phyloP scores from a whole-genome alignment of 2,888 invertebrate species.

The Pilophorus perplexus region DNA sequence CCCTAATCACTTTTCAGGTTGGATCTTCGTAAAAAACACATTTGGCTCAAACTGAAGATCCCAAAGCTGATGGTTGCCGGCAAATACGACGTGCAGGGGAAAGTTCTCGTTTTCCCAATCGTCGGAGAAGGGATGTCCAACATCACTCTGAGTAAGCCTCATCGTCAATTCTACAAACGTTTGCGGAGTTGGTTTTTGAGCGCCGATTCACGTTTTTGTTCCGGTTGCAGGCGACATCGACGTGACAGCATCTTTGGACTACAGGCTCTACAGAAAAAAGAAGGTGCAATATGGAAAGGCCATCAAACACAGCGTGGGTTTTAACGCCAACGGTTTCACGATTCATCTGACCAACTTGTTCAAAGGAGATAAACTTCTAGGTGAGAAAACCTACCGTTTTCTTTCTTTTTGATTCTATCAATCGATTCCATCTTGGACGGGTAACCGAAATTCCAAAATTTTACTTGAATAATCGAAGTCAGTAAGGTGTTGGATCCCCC shows the following conservation, averaged over 20 bases:
- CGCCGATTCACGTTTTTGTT: too few relatives aligned
- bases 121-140: slow-evolving; percentile 42
- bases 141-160: slow-evolving; percentile 43
- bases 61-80: slow-evolving; percentile 39
- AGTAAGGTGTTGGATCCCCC: too few relatives aligned
- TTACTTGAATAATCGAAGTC: too few relatives aligned
- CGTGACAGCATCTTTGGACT: slow-evolving; percentile 42
- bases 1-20: slow-evolving; percentile 44
- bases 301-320: slow-evolving; percentile 43
- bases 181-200: too few relatives aligned
- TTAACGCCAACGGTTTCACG: slow-evolving; percentile 41
- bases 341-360: slow-evolving; percentile 46
- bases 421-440: too few relatives aligned
- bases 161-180: background rate
- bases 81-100: slow-evolving; percentile 44
- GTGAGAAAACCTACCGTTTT: slow-evolving; percentile 33
- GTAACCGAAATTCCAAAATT: too few relatives aligned
- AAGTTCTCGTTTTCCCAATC: slow-evolving; percentile 43
- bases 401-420: background rate
- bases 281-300: slow-evolving; percentile 43
- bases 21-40: slow-evolving; percentile 44
- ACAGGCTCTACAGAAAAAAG: slow-evolving; percentile 45
- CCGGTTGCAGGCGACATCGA: slow-evolving; percentile 38
- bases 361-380: slow-evolving; percentile 46
- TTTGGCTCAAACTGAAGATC: slow-evolving; percentile 43